Base-by-base conservation (phyloP, 1,140 invertebrate genomes). In the Drosophila rhopaloa region DNA sequence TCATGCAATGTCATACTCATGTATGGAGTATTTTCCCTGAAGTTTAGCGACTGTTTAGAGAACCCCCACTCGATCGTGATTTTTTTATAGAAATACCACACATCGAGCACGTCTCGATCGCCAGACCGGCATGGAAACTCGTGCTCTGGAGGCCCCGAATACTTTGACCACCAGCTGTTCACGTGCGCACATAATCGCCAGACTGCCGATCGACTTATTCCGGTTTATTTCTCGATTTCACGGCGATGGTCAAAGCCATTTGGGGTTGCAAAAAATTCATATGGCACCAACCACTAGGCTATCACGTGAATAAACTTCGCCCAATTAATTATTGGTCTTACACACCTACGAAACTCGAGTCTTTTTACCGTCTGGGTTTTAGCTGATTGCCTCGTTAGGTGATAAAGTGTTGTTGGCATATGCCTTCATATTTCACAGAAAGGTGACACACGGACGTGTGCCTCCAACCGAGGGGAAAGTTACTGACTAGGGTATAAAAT, bases 291-390 rank as follows among this genome's bases (percentile, higher is more conserved):
- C 66, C 77, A 78, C 60, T 57, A 43, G 50, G 10, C 50, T 43
- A 86, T 85, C 81, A 86, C 81, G 82, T 86, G 81, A 51, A 56
- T 48, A 10, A 5, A 10, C 19, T 37, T 29, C 11, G 32, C n/a
- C n/a, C 38, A 80, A 70, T 71, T 59, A 65, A 76, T 76, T 55
- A 16, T 10, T n/a, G 47, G 19, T 61, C 37, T 54, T 53, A 75
- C 37, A 56, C 40, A 47, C 53, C 76, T 29, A 11, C 27, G 44
- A 63, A 54, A 46, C 46, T 44, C 14, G 29, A 47, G 70, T 43
- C 38, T 60, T 57, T 38, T 32, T n/a, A 47, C 8, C 14, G 63
- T 66, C 37, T 50, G 58, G 62, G 13, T 40, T 27, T 48, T 9
- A 13, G 41, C 19, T 38, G 44, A 35, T 62, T 37, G n/a, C 37